Evolutionary conservation across 2,888 invertebrate genomes (phyloP).

Genomic region (Mesorhabditis sp.): DNA sequence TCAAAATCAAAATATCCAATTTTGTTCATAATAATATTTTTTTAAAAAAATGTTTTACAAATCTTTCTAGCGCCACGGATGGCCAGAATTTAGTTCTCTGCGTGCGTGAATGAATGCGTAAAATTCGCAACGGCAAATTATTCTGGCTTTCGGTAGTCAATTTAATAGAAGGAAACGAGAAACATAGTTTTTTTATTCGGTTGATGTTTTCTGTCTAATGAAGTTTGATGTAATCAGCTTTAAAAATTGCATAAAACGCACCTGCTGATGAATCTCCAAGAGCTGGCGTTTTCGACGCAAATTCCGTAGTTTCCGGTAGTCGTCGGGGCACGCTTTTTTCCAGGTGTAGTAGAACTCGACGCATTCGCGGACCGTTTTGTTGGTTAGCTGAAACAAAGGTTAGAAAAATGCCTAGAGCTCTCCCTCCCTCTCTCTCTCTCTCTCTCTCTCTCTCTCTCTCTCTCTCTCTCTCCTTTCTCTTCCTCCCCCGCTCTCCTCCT

Average conservation of each 20-base stretch:
- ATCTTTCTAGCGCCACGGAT: too few species aligned
- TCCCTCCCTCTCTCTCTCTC: background rate
- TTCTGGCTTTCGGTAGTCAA: too few species aligned
- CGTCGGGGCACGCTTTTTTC: slow-evolving; percentile 92
- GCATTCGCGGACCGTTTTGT: slow-evolving; percentile 74
- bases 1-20: too few species aligned
- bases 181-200: too few species aligned
- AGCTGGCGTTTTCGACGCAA: slow-evolving; percentile 67
- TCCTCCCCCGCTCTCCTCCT: background rate
- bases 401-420: too few species aligned
- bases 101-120: too few species aligned
- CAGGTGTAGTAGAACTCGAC: slow-evolving; percentile 97
- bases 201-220: background rate
- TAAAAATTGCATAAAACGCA: slow-evolving; percentile 8
- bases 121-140: too few species aligned
- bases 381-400: slow-evolving; percentile 25
- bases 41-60: too few species aligned
- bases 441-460: slow-evolving; percentile 8
- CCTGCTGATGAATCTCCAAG: slow-evolving; percentile 46
- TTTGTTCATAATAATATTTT: too few species aligned
- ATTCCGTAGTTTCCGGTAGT: slow-evolving; percentile 67
- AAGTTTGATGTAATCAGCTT: background rate
- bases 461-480: background rate
- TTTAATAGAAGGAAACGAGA: too few species aligned
- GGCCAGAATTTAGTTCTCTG: too few species aligned